These are phyloP conservation scores for Chionodraco myersi DNA, from an alignment of 2,113 vertebrate genomes.

Conservation along the genomic window DNA sequence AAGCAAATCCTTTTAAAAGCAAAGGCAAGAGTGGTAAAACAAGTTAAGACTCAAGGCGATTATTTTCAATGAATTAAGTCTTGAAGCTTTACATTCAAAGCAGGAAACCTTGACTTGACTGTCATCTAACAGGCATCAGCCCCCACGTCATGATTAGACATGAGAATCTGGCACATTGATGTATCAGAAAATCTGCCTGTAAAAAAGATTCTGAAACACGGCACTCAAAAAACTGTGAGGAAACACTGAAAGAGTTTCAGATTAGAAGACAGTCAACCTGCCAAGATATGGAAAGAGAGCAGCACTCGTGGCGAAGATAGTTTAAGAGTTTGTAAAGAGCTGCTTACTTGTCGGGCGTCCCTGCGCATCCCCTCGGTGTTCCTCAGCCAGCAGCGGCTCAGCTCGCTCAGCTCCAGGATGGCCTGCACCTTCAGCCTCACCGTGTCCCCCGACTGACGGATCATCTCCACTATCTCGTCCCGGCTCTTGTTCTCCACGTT, in stretches of 20 bases:
- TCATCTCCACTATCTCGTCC: constrained; percentile 99
- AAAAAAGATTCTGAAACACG: not conserved
- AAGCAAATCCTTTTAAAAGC: not conserved
- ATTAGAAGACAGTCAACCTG: not conserved
- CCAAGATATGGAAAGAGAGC: not conserved
- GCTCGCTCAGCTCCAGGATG: constrained; percentile 95
- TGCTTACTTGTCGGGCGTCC: constrained; percentile 89
- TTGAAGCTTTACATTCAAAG: not conserved
- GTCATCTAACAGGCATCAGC: not conserved
- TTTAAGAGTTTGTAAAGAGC: not conserved
- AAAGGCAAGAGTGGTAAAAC: too few species aligned
- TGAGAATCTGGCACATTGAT: not conserved
- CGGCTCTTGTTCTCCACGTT: constrained; percentile 95
- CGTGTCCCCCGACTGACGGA: constrained; percentile 93
- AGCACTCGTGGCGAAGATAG: not conserved
- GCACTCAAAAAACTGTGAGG: not conserved
- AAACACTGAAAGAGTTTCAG: not conserved
- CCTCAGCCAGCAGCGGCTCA: constrained; percentile 94
- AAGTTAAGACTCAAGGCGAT: not conserved
- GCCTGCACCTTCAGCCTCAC: constrained; percentile 95
- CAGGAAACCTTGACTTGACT: not conserved
- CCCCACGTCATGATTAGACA: not conserved
- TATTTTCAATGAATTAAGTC: not conserved
- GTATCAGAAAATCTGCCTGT: not conserved
- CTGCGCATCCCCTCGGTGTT: constrained; percentile 82